Percentiles rank a stretch among this genome's conserved stretches.
These are phyloP conservation scores for Rhinopomastus cyanomelas DNA, from an alignment of 2,113 vertebrate species.

Conservation along the genomic window DNA sequence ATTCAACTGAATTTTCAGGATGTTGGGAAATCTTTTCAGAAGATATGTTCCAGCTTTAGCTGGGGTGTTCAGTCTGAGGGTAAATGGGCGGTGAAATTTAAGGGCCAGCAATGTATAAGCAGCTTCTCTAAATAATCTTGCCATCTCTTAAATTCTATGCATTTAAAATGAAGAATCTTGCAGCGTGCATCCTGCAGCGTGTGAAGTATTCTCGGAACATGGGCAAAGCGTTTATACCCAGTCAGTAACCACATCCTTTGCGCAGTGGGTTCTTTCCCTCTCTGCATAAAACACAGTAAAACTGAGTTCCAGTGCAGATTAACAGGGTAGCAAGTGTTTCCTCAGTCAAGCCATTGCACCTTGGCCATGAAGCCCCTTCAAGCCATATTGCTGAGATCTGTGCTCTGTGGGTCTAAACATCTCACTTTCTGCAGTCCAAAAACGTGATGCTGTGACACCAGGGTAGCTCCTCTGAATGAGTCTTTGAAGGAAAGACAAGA, in stretches of 20 bases:
- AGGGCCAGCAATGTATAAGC: conserved; percentile 29
- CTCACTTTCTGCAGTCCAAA: neutral
- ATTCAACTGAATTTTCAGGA: conserved; percentile 16
- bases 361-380: neutral
- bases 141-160: conserved; percentile 56
- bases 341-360: neutral
- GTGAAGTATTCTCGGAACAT: neutral
- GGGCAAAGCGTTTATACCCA: neutral
- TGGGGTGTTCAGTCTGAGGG: conserved; percentile 36
- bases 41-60: conserved; percentile 36
- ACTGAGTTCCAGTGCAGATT: neutral
- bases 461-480: neutral
- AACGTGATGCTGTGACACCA: neutral
- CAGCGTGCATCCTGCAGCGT: neutral
- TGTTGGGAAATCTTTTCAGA: conserved; percentile 12
- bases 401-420: neutral
- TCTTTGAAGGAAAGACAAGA: neutral
- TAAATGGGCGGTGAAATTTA: conserved; percentile 51
- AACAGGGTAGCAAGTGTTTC: neutral
- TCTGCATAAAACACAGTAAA: neutral
- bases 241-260: neutral
- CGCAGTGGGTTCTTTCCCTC: neutral
- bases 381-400: neutral
- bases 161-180: conserved; percentile 63
- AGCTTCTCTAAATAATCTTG: conserved; percentile 38